phyloP scores from a whole-genome alignment of 2,113 vertebrate genomes.

The Mobula birostris region DNA sequence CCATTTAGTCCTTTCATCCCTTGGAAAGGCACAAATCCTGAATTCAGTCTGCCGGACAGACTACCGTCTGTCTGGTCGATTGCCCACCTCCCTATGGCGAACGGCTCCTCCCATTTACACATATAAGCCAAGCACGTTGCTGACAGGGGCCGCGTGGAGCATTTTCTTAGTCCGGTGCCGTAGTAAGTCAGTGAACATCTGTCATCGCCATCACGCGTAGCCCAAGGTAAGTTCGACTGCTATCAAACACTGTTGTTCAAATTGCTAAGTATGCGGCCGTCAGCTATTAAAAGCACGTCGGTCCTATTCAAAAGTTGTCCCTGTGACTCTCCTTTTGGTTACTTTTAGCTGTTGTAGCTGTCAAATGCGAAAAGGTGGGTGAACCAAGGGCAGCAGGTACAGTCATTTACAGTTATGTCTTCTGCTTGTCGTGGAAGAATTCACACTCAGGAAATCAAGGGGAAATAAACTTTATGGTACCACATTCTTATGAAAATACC shows the following conservation, averaged over 20 bases:
- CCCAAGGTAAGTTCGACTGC: constrained; percentile 64
- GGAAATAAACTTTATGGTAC: neutral
- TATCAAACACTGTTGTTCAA: neutral
- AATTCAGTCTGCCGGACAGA: neutral
- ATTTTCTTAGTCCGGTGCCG: constrained; percentile 59
- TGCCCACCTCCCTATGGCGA: constrained; percentile 67
- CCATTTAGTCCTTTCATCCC: neutral
- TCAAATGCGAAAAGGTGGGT: neutral
- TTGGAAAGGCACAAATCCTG: neutral
- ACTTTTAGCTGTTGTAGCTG: neutral
- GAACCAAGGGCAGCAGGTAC: neutral
- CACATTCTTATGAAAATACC: neutral
- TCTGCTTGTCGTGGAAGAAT: neutral
- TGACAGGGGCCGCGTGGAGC: constrained; percentile 65
- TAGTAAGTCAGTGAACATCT: constrained; percentile 61
- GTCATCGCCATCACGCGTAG: constrained; percentile 52
- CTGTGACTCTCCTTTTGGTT: neutral
- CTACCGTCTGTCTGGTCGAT: constrained; percentile 37
- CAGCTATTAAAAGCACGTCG: neutral
- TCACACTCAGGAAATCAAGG: neutral
- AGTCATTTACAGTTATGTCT: neutral
- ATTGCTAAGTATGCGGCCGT: neutral
- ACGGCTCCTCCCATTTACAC: constrained; percentile 83
- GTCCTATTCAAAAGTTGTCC: neutral
- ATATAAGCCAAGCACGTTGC: constrained; percentile 85